Percentiles rank a stretch among this genome's conserved stretches.
Conservation (phyloP, 2,113 vertebrate species). For the Cepphus grylle region DNA sequence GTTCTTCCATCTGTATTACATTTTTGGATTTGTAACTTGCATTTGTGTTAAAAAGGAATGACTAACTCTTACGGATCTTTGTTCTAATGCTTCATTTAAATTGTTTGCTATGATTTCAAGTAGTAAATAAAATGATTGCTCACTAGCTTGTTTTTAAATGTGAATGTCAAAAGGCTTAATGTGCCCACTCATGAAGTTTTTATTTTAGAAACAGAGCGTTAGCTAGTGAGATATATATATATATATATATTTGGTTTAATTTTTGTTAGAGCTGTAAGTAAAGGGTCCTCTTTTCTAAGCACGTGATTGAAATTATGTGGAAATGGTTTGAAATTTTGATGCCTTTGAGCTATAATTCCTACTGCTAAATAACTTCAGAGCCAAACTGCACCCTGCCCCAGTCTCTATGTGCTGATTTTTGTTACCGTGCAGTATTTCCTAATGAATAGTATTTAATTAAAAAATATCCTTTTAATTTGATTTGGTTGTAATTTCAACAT, state of each 20-base stretch:
- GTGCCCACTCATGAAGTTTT: not conserved
- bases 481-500: slow-evolving; percentile 41
- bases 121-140: not conserved
- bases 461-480: slow-evolving; percentile 16
- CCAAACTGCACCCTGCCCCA: not conserved
- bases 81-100: not conserved
- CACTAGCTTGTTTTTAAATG: not conserved
- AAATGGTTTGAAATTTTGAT: not conserved
- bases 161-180: not conserved
- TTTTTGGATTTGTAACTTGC: not conserved
- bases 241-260: not conserved
- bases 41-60: not conserved
- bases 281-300: not conserved
- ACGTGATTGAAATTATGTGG: not conserved
- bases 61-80: not conserved
- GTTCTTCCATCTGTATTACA: not conserved
- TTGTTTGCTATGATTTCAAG: not conserved
- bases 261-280: not conserved
- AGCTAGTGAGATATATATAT: not conserved
- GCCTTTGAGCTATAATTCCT: not conserved
- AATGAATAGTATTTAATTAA: not conserved
- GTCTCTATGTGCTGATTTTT: not conserved
- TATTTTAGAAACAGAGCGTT: not conserved
- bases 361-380: slow-evolving; percentile 46
- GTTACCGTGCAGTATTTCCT: not conserved